These are phyloP conservation scores for Neodiprion fabricii DNA, from an alignment of 1,140 invertebrate species.

Conservation along the genomic window DNA sequence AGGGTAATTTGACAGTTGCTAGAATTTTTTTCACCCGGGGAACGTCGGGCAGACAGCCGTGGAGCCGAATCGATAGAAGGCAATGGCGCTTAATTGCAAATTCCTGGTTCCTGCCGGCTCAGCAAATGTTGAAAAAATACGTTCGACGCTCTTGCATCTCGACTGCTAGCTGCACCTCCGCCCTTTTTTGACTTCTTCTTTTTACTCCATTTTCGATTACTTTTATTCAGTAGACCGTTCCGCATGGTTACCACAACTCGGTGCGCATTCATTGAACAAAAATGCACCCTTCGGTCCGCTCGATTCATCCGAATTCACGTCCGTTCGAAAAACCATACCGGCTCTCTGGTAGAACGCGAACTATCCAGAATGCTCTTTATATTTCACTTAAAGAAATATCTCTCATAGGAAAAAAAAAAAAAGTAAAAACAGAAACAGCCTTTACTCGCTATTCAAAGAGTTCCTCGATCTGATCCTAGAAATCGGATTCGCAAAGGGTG, in stretches of 20 bases:
- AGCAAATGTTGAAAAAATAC: not conserved
- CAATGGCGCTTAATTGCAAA: constrained; percentile 7
- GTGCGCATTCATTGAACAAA: not conserved
- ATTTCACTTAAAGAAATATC: not conserved
- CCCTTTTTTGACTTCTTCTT: not conserved
- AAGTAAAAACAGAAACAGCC: constrained; percentile 9
- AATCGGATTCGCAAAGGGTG: too few species aligned
- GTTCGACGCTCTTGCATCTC: not conserved
- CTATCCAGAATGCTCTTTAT: too few species aligned
- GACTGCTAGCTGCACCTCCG: not conserved
- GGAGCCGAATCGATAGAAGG: not conserved
- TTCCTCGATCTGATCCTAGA: too few species aligned
- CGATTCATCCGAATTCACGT: not conserved
- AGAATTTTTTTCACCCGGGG: not conserved
- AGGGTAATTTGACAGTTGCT: too few species aligned
- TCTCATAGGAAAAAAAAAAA: constrained; percentile 3
- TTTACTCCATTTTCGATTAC: not conserved
- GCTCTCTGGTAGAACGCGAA: too few species aligned
- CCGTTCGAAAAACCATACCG: too few species aligned
- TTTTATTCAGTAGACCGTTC: not conserved
- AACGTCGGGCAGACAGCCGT: not conserved
- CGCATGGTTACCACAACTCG: not conserved
- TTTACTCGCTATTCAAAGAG: not conserved
- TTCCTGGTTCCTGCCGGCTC: not conserved
- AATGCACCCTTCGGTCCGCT: not conserved